Base-by-base conservation (phyloP, 2,888 invertebrate genomes). In the Raillietiella orientalis region DNA sequence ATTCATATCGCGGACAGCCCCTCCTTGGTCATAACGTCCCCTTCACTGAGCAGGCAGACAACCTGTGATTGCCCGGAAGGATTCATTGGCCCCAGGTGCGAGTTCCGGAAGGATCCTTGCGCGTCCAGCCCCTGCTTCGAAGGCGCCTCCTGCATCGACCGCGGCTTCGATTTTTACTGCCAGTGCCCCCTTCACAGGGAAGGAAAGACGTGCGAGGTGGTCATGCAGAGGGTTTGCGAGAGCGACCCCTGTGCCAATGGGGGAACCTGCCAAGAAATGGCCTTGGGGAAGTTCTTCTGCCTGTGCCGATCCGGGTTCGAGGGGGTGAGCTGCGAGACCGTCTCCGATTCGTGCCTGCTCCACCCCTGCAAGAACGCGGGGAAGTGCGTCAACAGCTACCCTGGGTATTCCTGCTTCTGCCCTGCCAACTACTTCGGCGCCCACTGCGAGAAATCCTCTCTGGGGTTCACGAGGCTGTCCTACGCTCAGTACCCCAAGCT, bases 361-460 rank as follows among this genome's bases (percentile, higher is more conserved):
- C 79, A 82, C 45, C 84, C 82, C n/a, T 87, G 87, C 39, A 50
- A 72, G 32, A 57, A 77, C 42, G 79, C 75, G 14, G 84, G 84
- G 16, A 56, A 71, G 23, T 87, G 87, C 40, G 62, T 75, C 10
- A 66, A 69, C 32, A 50, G 74, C n/a, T 72, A 74, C 40, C 72
- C 75, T 5, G 75, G 75, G 17, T 82, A 72, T 41, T 42, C 42
- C 13, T 55, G 55, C 35, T 67, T 67, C 38, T 90, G 90, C 41
- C 63, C 64, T 1, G 69, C 72, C 37, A 79, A 75, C 8, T 48
- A 42, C 35, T 79, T 79, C 41, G 90, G 87, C 5, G 56, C 69
- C 20, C 72, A 74, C 38, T 90, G 87, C 45, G 79, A 87, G 44
- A 65, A 69, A 35, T 66, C 74, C 2, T 77, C 77, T 2, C 74